phyloP scores from a whole-genome alignment of 2,797 vertebrate genomes.

The Pseudopleuronectes americanus region DNA sequence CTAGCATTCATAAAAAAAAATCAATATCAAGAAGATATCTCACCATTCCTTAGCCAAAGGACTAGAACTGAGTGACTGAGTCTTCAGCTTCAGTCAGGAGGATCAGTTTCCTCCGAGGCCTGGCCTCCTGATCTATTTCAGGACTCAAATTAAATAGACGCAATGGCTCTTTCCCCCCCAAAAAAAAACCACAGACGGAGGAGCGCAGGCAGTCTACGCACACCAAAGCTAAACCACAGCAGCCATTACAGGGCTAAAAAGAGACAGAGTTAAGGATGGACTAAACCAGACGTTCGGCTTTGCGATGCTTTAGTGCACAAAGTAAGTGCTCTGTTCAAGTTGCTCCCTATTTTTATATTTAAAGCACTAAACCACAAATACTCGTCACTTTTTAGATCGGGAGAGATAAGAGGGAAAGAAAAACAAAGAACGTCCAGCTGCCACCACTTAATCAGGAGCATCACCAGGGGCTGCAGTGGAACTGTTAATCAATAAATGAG shows the following conservation, averaged over 20 bases:
- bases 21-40: background rate
- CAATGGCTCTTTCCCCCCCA: slow-evolving; percentile 67
- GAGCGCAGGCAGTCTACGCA: slow-evolving; percentile 48
- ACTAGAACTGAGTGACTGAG: slow-evolving; percentile 23
- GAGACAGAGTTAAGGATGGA: slow-evolving; percentile 35
- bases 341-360: background rate
- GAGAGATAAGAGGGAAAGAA: slow-evolving; percentile 34
- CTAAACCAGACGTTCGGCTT: slow-evolving; percentile 35
- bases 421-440: slow-evolving; percentile 58
- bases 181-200: slow-evolving; percentile 73
- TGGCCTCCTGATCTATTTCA: slow-evolving; percentile 69
- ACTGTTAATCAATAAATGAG: slow-evolving; percentile 59
- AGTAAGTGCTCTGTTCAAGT: slow-evolving; percentile 7
- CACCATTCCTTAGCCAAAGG: slow-evolving; percentile 12
- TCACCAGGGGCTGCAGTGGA: slow-evolving; percentile 36
- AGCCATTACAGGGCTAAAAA: slow-evolving; percentile 68
- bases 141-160: slow-evolving; percentile 64
- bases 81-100: slow-evolving; percentile 28
- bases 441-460: slow-evolving; percentile 52
- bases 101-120: slow-evolving; percentile 44
- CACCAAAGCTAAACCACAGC: slow-evolving; percentile 68
- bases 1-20: slow-evolving; percentile 13
- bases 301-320: slow-evolving; percentile 14
- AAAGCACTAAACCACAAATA: background rate
- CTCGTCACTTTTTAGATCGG: slow-evolving; percentile 16